Evolutionary conservation across 2,888 invertebrate genomes (phyloP).

Genomic region (Fabriciana adippe): DNA sequence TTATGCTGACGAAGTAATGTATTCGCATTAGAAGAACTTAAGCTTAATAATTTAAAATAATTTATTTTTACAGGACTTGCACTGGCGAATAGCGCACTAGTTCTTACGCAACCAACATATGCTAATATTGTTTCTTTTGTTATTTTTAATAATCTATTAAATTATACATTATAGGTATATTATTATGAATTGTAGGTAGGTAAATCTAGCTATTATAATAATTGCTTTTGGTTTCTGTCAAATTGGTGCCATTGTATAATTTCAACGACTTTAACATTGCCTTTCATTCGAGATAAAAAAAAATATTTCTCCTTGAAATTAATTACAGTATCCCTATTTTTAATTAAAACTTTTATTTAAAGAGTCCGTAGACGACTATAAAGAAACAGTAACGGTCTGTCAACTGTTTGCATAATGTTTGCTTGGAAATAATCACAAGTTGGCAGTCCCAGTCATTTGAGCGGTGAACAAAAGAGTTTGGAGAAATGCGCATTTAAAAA

Average conservation of each 20-base stretch:
- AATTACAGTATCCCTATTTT: slow-evolving; percentile 29
- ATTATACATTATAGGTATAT: neutral
- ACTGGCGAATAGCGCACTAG: too few relatives aligned
- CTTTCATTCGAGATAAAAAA: slow-evolving; percentile 12
- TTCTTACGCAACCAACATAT: too few relatives aligned
- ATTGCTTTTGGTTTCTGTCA: neutral
- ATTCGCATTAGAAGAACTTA: too few relatives aligned
- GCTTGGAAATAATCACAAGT: slow-evolving; percentile 54
- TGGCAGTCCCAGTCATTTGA: slow-evolving; percentile 50
- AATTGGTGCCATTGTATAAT: neutral
- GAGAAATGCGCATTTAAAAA: slow-evolving; percentile 41
- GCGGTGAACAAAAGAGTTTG: slow-evolving; percentile 41
- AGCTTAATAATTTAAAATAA: too few relatives aligned
- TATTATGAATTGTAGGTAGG: neutral
- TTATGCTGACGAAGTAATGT: too few relatives aligned
- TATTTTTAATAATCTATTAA: too few relatives aligned
- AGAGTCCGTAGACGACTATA: slow-evolving; percentile 34
- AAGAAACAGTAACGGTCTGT: slow-evolving; percentile 48
- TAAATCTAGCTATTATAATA: slow-evolving; percentile 1
- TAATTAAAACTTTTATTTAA: slow-evolving; percentile 40
- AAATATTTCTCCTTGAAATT: slow-evolving; percentile 6
- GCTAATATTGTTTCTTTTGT: too few relatives aligned
- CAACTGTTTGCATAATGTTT: slow-evolving; percentile 56
- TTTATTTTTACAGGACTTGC: too few relatives aligned
- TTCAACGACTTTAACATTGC: neutral